These are phyloP conservation scores for Petrolisthes cinctipes DNA, from an alignment of 2,888 invertebrate species.

Conservation along the genomic window DNA sequence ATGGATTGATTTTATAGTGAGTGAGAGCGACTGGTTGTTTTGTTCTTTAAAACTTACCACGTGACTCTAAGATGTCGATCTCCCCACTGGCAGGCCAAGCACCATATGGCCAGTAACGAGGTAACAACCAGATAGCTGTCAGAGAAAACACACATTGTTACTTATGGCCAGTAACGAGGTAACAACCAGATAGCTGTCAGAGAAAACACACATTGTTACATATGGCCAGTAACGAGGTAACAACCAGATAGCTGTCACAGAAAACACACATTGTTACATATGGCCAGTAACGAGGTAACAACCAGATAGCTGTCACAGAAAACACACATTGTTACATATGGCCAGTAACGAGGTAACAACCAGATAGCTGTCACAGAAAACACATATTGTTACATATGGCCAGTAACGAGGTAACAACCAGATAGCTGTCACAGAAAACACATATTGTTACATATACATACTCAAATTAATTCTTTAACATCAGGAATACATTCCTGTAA, in stretches of 20 bases:
- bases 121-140: conserved; percentile 80
- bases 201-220: too few species aligned
- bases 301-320: too few species aligned
- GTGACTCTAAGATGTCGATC: conserved; percentile 79
- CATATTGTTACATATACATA: too few species aligned
- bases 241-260: too few species aligned
- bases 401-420: conserved; percentile 79
- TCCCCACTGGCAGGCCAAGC: conserved; percentile 81
- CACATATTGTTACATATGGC: conserved; percentile 72
- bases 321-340: conserved; percentile 72
- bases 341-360: conserved; percentile 77
- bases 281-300: conserved; percentile 76
- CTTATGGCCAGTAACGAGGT: conserved; percentile 76
- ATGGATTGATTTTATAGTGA: too few species aligned
- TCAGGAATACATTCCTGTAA: too few species aligned
- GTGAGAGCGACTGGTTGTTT: too few species aligned
- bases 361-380: too few species aligned
- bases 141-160: too few species aligned
- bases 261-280: conserved; percentile 72
- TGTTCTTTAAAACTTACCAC: conserved; percentile 66
- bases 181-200: conserved; percentile 79
- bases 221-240: conserved; percentile 77
- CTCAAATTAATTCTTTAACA: too few species aligned
- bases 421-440: too few species aligned
- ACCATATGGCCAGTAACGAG: conserved; percentile 77